Evolutionary conservation across 2,113 vertebrate species (phyloP).

Genomic region (Sebastes schlegelii): DNA sequence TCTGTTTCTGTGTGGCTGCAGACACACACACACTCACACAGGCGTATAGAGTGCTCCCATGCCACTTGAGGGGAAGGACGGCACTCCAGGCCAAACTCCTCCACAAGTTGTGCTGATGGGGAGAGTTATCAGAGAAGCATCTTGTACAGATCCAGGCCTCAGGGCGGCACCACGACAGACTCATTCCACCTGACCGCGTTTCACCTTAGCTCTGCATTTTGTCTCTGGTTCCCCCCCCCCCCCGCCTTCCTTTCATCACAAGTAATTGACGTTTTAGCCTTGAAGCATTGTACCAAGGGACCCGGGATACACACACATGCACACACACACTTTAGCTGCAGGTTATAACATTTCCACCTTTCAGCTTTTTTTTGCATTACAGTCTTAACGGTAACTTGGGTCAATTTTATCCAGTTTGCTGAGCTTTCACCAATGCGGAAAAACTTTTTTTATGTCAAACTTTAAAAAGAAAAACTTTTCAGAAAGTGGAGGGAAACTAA

Average conservation of each 20-base stretch:
- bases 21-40: background rate
- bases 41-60: conserved; percentile 8
- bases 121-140: conserved; percentile 57
- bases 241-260: conserved; percentile 49
- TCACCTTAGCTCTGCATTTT: conserved; percentile 70
- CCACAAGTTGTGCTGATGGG: conserved; percentile 53
- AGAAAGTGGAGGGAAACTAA: conserved; percentile 9
- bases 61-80: conserved; percentile 1
- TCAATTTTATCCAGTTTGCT: conserved; percentile 51
- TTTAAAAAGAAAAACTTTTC: conserved; percentile 36
- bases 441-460: conserved; percentile 40
- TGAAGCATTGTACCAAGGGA: conserved; percentile 50
- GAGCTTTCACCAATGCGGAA: conserved; percentile 50
- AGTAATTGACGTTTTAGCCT: conserved; percentile 70
- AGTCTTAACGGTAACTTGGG: conserved; percentile 20
- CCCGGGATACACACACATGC: background rate
- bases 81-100: conserved; percentile 42
- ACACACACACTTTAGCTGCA: conserved; percentile 34
- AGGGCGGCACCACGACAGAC: conserved; percentile 15
- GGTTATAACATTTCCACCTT: conserved; percentile 48
- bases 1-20: conserved; percentile 15
- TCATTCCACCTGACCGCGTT: conserved; percentile 49
- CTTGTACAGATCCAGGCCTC: conserved; percentile 51
- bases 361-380: conserved; percentile 38
- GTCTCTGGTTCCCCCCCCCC: background rate